phyloP scores from a whole-genome alignment of 2,113 vertebrate genomes.

The Urocynchramus pylzowi region DNA sequence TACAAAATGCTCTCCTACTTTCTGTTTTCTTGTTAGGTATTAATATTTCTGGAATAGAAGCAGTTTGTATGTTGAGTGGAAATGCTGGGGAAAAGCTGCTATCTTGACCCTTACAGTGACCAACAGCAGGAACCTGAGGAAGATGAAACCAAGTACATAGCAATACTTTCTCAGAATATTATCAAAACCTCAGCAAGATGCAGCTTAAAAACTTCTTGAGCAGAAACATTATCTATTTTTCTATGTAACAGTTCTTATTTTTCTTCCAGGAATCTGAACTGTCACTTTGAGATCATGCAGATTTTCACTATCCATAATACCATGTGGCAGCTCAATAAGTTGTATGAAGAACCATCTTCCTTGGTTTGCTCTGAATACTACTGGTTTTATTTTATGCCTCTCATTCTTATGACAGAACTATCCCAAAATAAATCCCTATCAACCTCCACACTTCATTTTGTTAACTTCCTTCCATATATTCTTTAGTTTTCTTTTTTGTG shows the following conservation, averaged over 20 bases:
- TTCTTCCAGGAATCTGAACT: background rate
- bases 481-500: background rate
- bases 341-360: background rate
- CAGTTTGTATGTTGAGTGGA: background rate
- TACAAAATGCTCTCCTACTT: background rate
- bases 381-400: background rate
- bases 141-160: background rate
- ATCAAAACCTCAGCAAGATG: background rate
- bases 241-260: background rate
- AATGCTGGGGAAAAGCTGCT: background rate
- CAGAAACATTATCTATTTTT: background rate
- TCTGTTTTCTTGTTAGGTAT: background rate
- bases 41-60: background rate
- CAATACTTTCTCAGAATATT: background rate
- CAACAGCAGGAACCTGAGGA: background rate
- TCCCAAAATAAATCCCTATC: background rate
- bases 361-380: background rate
- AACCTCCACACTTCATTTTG: background rate
- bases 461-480: background rate
- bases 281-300: background rate
- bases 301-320: background rate
- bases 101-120: background rate
- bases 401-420: background rate
- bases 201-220: background rate
- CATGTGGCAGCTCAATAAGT: background rate